phyloP scores from a whole-genome alignment of 1,140 invertebrate species.

The Atta cephalotes region DNA sequence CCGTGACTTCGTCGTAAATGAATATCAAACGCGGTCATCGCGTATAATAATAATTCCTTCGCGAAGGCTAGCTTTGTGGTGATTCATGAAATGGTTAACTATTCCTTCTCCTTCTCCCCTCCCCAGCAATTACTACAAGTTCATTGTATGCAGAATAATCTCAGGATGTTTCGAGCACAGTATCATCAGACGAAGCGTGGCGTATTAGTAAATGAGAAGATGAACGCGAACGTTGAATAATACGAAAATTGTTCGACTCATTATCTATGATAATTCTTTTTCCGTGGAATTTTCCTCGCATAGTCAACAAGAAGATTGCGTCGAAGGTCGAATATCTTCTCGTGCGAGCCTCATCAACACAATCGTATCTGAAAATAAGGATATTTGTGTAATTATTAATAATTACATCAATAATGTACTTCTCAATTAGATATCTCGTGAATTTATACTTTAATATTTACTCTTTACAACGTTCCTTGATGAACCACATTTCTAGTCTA shows the following conservation, averaged over 20 bases:
- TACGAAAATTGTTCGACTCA: constrained; percentile 53
- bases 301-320: constrained; percentile 24
- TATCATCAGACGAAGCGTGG: constrained; percentile 10
- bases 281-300: constrained; percentile 47
- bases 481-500: background rate
- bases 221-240: constrained; percentile 52
- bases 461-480: background rate
- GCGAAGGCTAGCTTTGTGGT: constrained; percentile 46
- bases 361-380: constrained; percentile 12
- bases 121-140: constrained; percentile 52
- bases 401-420: background rate
- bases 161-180: background rate
- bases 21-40: constrained; percentile 62
- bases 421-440: background rate
- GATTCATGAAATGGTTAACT: constrained; percentile 61
- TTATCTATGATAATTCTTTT: constrained; percentile 57
- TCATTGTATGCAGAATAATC: constrained; percentile 50
- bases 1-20: constrained; percentile 41
- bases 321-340: constrained; percentile 33
- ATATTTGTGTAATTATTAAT: constrained; percentile 37
- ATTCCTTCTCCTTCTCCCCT: no score
- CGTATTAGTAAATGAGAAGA: constrained; percentile 41
- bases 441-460: constrained; percentile 1
- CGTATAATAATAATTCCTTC: constrained; percentile 22
- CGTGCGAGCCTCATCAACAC: background rate